These are phyloP conservation scores for Nomada flava DNA, from an alignment of 2,888 invertebrate species.

Conservation along the genomic window DNA sequence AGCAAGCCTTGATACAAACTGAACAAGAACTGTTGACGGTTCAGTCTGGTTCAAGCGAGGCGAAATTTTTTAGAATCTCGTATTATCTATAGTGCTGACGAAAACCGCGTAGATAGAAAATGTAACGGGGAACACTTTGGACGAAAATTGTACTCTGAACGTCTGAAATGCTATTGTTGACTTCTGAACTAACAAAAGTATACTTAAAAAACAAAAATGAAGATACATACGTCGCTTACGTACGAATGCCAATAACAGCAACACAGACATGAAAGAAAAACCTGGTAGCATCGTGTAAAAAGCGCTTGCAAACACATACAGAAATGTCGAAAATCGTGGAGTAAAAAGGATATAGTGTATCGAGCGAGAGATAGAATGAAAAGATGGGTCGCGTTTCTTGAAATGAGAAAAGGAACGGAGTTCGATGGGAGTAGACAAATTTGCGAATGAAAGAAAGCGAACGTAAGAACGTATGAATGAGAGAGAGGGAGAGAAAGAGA, in stretches of 20 bases:
- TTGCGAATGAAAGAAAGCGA: conserved; percentile 5
- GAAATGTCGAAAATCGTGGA: too few relatives aligned
- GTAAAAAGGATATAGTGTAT: not conserved
- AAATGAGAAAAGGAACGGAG: not conserved
- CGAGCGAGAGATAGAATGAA: too few relatives aligned
- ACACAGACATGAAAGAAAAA: too few relatives aligned
- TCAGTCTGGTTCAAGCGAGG: too few relatives aligned
- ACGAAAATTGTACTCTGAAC: not conserved
- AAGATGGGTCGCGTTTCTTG: too few relatives aligned
- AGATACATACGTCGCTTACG: too few relatives aligned
- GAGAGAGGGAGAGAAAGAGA: conserved; percentile 16
- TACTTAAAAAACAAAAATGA: not conserved
- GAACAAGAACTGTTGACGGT: too few relatives aligned
- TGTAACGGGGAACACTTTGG: conserved; percentile 5
- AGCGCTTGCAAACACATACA: too few relatives aligned
- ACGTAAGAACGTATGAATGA: conserved; percentile 10
- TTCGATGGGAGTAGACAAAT: too few relatives aligned
- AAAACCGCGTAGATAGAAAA: not conserved
- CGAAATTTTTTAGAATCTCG: not conserved
- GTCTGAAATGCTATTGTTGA: not conserved
- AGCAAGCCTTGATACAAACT: too few relatives aligned
- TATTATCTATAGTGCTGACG: not conserved
- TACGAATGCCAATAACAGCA: too few relatives aligned
- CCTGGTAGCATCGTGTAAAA: too few relatives aligned
- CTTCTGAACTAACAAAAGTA: not conserved